Percentiles rank a stretch among this genome's conserved stretches.
phyloP scores from a whole-genome alignment of 1,140 invertebrate genomes.

The Lycorma delicatula region DNA sequence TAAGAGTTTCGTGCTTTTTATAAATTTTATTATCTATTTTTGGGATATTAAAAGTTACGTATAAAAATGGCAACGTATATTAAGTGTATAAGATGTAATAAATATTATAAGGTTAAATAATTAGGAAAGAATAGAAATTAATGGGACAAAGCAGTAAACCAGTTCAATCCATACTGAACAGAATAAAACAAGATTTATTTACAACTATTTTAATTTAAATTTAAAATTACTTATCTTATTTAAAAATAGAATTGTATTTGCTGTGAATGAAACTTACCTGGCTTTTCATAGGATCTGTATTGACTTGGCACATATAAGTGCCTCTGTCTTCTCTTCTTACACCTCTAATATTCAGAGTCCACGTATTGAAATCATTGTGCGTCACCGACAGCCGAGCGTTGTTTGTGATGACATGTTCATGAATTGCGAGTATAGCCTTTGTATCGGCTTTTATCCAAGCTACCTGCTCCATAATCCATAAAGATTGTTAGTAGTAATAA shows the following conservation, averaged over 20 bases:
- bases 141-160: too few relatives aligned
- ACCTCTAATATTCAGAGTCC: conserved; percentile 75
- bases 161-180: not conserved
- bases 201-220: not conserved
- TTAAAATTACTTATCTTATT: too few relatives aligned
- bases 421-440: conserved; percentile 83
- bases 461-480: conserved; percentile 56
- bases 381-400: conserved; percentile 75
- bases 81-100: too few relatives aligned
- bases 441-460: conserved; percentile 90
- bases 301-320: conserved; percentile 88
- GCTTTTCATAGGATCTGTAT: conserved; percentile 89
- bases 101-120: too few relatives aligned
- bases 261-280: conserved; percentile 47
- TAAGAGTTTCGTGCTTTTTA: too few relatives aligned
- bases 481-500: too few relatives aligned
- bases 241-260: too few relatives aligned
- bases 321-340: conserved; percentile 77
- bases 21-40: too few relatives aligned
- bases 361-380: conserved; percentile 78
- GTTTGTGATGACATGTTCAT: conserved; percentile 87
- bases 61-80: too few relatives aligned
- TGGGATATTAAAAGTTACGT: too few relatives aligned
- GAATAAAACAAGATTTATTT: not conserved
- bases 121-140: too few relatives aligned